Conservation (phyloP, 2,797 vertebrate genomes). For the Aeoliscus strigatus region DNA sequence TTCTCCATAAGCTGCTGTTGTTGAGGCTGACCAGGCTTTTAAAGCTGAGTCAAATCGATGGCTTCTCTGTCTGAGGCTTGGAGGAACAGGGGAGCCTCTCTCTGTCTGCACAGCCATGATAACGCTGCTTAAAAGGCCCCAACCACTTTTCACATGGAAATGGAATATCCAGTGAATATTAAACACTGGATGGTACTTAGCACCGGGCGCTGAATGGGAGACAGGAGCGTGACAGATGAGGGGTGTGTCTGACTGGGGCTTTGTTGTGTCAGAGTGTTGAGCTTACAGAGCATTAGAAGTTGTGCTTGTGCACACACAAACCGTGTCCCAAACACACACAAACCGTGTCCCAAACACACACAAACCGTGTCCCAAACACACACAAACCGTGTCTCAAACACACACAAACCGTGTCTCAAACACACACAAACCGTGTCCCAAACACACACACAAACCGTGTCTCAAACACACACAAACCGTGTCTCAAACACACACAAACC, state of each 20-base stretch:
- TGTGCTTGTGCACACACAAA: too few relatives aligned
- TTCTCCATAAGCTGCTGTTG: constrained; percentile 68
- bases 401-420: too few relatives aligned
- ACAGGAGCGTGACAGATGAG: constrained; percentile 19
- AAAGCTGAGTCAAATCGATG: constrained; percentile 71
- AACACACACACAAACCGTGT: too few relatives aligned
- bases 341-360: too few relatives aligned
- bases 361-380: too few relatives aligned
- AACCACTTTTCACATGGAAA: constrained; percentile 67
- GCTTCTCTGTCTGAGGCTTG: constrained; percentile 42
- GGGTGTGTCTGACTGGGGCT: constrained; percentile 31
- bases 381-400: too few relatives aligned
- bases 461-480: too few relatives aligned
- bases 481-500: too few relatives aligned
- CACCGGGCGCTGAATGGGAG: constrained; percentile 27
- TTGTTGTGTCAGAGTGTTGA: constrained; percentile 25
- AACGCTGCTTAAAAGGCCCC: constrained; percentile 54
- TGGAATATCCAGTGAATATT: constrained; percentile 54
- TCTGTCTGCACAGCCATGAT: constrained; percentile 61
- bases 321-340: too few relatives aligned
- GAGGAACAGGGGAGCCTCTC: constrained; percentile 40
- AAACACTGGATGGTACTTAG: constrained; percentile 52
- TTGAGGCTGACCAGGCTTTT: constrained; percentile 65
- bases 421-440: too few relatives aligned
- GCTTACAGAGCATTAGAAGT: constrained; percentile 11